Conservation (phyloP, 2,888 invertebrate genomes). For the Flexamia atlantica region DNA sequence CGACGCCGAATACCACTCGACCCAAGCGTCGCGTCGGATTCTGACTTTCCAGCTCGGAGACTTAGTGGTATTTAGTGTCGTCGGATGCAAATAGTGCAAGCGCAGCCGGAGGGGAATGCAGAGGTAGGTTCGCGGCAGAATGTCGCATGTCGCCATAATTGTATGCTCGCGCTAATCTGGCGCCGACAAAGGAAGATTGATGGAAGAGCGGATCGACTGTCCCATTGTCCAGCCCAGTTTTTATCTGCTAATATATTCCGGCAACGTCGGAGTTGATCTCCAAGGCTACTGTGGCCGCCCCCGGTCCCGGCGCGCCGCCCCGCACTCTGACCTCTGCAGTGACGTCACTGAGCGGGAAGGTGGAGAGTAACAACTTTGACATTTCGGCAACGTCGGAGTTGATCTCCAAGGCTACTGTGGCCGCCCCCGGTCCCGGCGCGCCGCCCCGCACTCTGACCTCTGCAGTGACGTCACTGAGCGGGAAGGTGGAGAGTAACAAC, state of each 20-base stretch:
- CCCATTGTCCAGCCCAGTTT: conserved; percentile 45
- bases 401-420: neutral
- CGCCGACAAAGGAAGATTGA: conserved; percentile 44
- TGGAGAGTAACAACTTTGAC: too few species aligned
- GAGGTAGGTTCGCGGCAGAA: neutral
- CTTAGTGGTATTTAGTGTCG: conserved; percentile 40
- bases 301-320: neutral
- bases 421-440: neutral
- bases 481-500: too few species aligned
- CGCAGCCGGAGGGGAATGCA: conserved; percentile 5
- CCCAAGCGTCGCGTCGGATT: neutral
- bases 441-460: conserved; percentile 7
- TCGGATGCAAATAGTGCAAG: conserved; percentile 36
- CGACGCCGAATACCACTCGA: too few species aligned
- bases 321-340: neutral
- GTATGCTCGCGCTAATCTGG: conserved; percentile 35
- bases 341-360: too few species aligned
- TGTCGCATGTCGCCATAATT: conserved; percentile 26
- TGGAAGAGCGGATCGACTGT: conserved; percentile 8
- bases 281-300: neutral
- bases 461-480: neutral
- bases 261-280: conserved; percentile 9
- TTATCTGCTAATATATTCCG: conserved; percentile 43
- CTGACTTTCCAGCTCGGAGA: neutral
- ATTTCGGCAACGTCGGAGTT: neutral